Percentiles rank a stretch among this genome's conserved stretches.
phyloP scores from a whole-genome alignment of 2,888 invertebrate species.

The Drosophila fulvimacula region DNA sequence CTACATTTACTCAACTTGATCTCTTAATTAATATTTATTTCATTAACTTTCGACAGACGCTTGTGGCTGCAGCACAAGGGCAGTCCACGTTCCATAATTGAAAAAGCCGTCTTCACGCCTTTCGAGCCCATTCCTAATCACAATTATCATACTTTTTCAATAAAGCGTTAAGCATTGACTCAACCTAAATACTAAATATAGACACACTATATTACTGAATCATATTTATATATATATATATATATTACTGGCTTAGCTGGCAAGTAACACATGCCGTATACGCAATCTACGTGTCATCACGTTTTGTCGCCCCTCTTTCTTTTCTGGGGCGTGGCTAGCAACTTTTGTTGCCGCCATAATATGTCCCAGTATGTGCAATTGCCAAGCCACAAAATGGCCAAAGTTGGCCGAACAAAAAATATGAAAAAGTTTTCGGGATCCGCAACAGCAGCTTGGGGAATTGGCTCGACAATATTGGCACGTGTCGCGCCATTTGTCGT shows the following conservation, averaged over 20 bases:
- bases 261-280: slow-evolving; percentile 33
- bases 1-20: neutral
- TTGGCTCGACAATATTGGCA: slow-evolving; percentile 43
- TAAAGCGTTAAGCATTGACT: slow-evolving; percentile 39
- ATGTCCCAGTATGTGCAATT: slow-evolving; percentile 28
- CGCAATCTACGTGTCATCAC: slow-evolving; percentile 42
- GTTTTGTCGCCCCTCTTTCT: slow-evolving; percentile 2
- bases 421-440: slow-evolving; percentile 13
- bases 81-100: slow-evolving; percentile 59
- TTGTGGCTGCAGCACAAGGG: slow-evolving; percentile 60
- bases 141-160: slow-evolving; percentile 47
- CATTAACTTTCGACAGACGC: slow-evolving; percentile 30
- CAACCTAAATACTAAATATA: neutral
- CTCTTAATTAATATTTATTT: neutral
- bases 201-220: slow-evolving; percentile 7
- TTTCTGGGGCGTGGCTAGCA: slow-evolving; percentile 10
- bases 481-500: slow-evolving; percentile 40
- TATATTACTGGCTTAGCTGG: neutral
- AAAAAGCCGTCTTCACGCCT: slow-evolving; percentile 53
- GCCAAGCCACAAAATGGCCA: slow-evolving; percentile 46
- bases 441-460: slow-evolving; percentile 20
- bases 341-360: slow-evolving; percentile 29
- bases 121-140: slow-evolving; percentile 41
- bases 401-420: slow-evolving; percentile 26
- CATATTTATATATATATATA: neutral